A percentile compares a stretch with the other conserved stretches of the same genome.
These are phyloP conservation scores for Progne subis DNA, from an alignment of 2,113 vertebrate species.

Conservation along the genomic window DNA sequence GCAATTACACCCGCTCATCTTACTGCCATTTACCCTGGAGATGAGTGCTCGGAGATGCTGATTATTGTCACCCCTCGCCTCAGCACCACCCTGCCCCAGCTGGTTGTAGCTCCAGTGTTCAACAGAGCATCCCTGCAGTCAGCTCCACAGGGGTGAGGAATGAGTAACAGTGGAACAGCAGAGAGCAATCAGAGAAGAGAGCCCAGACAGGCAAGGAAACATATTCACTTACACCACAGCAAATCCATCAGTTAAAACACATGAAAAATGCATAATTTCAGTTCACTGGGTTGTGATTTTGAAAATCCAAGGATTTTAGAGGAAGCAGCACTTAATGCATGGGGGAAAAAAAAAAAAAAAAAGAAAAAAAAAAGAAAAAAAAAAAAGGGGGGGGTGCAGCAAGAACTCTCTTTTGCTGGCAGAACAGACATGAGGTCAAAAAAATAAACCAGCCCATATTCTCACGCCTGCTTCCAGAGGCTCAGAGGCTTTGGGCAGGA, in stretches of 20 bases:
- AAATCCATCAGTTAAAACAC: neutral
- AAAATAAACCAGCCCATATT: neutral
- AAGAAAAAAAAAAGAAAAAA: neutral
- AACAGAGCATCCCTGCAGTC: neutral
- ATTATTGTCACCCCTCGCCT: neutral
- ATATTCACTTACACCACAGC: rapidly evolving
- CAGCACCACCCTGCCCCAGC: no score
- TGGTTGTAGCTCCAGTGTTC: neutral
- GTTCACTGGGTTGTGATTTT: neutral
- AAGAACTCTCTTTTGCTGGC: neutral
- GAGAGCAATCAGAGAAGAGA: neutral
- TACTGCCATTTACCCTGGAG: neutral
- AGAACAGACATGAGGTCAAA: neutral
- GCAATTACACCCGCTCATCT: neutral
- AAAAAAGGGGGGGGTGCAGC: neutral
- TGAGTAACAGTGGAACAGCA: neutral
- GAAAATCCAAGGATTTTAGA: neutral
- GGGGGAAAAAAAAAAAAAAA: no score
- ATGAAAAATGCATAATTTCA: neutral
- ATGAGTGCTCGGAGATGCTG: rapidly evolving
- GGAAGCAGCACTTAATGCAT: neutral
- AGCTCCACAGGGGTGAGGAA: neutral
- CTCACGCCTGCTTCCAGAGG: neutral
- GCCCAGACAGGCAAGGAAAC: neutral
- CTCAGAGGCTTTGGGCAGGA: neutral